Percentiles rank a stretch among this genome's conserved stretches.
phyloP scores from a whole-genome alignment of 2,888 invertebrate species.

The Elysia crispata region DNA sequence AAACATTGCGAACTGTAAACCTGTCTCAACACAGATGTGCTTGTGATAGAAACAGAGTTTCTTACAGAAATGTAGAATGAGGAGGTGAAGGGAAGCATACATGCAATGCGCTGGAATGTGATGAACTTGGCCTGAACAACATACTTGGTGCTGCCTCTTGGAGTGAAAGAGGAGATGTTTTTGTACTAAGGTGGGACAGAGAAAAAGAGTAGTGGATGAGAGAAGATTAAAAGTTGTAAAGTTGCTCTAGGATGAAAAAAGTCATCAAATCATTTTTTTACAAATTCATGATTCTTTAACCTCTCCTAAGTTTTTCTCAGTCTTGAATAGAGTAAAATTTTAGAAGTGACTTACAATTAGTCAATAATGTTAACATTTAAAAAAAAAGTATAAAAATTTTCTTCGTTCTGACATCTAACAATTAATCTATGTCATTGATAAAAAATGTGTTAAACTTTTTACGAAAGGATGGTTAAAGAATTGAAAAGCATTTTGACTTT shows the following conservation, averaged over 20 bases:
- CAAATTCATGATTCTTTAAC: too few relatives aligned
- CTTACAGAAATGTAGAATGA: constrained; percentile 54
- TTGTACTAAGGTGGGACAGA: too few relatives aligned
- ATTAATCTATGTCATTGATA: not conserved
- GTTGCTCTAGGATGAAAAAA: too few relatives aligned
- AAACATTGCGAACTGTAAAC: constrained; percentile 52
- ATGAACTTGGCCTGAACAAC: constrained; percentile 47
- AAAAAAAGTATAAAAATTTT: not conserved
- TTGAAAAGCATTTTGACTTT: not conserved
- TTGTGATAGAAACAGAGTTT: constrained; percentile 45
- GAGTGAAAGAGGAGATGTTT: not conserved
- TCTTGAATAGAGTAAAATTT: too few relatives aligned
- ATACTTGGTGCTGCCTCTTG: constrained; percentile 2
- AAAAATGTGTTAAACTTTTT: not conserved
- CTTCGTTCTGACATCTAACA: not conserved
- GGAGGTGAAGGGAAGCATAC: constrained; percentile 48
- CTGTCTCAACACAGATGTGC: constrained; percentile 32
- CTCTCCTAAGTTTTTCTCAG: too few relatives aligned
- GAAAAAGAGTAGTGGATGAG: too few relatives aligned
- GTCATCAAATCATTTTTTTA: too few relatives aligned
- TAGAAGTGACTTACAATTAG: too few relatives aligned
- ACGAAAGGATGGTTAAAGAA: not conserved
- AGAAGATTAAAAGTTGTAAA: too few relatives aligned
- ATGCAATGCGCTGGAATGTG: constrained; percentile 54
- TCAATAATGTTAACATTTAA: too few relatives aligned